Base-by-base conservation (phyloP, 2,797 vertebrate species). In the Tapera naevia region DNA sequence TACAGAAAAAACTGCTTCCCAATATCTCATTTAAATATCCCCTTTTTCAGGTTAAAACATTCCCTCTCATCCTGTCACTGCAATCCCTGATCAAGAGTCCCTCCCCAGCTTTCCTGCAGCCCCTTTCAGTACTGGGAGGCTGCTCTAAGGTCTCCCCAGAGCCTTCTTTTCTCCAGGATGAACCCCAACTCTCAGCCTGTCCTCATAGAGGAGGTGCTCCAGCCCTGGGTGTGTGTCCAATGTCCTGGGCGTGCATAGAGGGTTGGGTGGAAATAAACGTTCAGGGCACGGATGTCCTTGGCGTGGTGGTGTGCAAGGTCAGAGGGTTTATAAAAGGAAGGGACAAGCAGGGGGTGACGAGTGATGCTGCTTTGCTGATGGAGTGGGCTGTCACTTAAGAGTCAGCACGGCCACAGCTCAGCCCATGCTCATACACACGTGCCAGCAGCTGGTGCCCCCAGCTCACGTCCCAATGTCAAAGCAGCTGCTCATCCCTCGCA, bases 401-500 rank as follows among this genome's bases (percentile, higher is more conserved):
- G 57, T 9, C 75, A 58, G 30, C 76, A 60, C 2, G 35, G 41
- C 54, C 3, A 4, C 17, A 72, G 28, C 18, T 10, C 48, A 57
- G 39, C 81, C 83, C 51, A 66, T 35, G 3, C 18, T 22, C 5
- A n/a, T n/a, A 0, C 4, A 19, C 6, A 35, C 58, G 60, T 39
- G 70, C 58, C 94, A 23, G 8, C 66, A 57, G 66, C 79, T 33
- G 67, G 13, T 53, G 54, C 71, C 73, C 61, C 35, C 4, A 1
- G 76, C 69, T 90, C 25, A 0, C 0, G 0, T 39, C 43, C 4
- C 1, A 12, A 9, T 6, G 71, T 23, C n/a, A 12, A 3, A 80
- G 85, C 2, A 3, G 37, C 84, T 28, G 62, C 87, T 58, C 24
- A 1, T 10, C 37, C 33, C 62, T 45, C 45, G 35, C 4, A 0